Evolutionary conservation across 1,140 invertebrate genomes (phyloP).

Genomic region (Drosophila ficusphila): DNA sequence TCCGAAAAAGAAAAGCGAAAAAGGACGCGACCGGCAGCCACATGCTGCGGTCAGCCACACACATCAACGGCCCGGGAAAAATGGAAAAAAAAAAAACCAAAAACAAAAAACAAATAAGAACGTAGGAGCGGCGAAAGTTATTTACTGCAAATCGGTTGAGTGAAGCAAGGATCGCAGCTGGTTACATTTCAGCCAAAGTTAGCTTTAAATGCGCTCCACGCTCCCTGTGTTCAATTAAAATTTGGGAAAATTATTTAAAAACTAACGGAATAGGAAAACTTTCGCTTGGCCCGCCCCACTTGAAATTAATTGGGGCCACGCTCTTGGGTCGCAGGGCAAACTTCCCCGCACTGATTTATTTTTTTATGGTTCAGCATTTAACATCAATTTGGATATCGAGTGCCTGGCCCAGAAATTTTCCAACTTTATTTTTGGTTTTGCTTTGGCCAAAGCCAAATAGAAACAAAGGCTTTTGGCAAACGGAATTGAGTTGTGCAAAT

Average conservation of each 20-base stretch:
- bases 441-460: conserved; percentile 34
- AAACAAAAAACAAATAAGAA: no score
- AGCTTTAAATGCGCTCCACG: conserved; percentile 49
- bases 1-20: conserved; percentile 34
- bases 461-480: conserved; percentile 40
- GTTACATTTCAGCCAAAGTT: conserved; percentile 43
- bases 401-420: conserved; percentile 56
- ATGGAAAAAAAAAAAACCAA: conserved; percentile 18
- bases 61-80: conserved; percentile 62
- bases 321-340: conserved; percentile 26
- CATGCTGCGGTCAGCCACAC: conserved; percentile 78
- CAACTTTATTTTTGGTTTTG: conserved; percentile 43
- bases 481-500: conserved; percentile 30
- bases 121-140: conserved; percentile 69
- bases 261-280: conserved; percentile 68
- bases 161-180: conserved; percentile 65
- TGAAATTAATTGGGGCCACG: conserved; percentile 62
- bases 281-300: conserved; percentile 30
- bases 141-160: conserved; percentile 78
- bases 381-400: conserved; percentile 63
- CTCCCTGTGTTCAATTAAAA: conserved; percentile 64
- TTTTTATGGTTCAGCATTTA: conserved; percentile 41
- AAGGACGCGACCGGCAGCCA: conserved; percentile 29
- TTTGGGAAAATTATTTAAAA: conserved; percentile 67
- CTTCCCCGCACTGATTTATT: conserved; percentile 34